Evolutionary conservation across 2,888 invertebrate genomes (phyloP).

Genomic region (Tupiocoris notatus): DNA sequence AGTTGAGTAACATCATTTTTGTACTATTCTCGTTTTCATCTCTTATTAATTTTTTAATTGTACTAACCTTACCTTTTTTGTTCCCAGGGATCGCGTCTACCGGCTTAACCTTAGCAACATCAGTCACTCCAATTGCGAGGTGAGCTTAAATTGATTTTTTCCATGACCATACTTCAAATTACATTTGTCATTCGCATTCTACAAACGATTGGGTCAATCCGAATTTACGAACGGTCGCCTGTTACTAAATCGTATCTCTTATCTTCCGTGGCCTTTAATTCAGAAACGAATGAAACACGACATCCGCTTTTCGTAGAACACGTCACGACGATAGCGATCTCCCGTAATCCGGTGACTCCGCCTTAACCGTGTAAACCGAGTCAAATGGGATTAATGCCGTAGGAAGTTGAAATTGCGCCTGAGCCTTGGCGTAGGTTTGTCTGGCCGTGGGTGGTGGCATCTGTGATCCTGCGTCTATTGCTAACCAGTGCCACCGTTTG

Average conservation of each 20-base stretch:
- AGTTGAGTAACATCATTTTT: no score
- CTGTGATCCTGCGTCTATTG: not conserved
- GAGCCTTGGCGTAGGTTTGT: not conserved
- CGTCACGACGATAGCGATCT: not conserved
- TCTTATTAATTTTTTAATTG: no score
- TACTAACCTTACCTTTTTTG: conserved; percentile 54
- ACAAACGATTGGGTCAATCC: no score
- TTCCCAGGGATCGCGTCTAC: conserved; percentile 80
- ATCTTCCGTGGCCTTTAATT: not conserved
- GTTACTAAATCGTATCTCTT: not conserved
- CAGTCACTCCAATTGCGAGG: conserved; percentile 80
- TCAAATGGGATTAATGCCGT: conserved; percentile 1
- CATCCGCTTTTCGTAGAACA: not conserved
- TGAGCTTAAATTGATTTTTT: conserved; percentile 58
- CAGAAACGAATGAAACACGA: not conserved
- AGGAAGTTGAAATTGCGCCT: not conserved
- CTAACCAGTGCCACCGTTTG: no score
- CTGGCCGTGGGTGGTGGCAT: not conserved
- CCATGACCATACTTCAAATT: no score
- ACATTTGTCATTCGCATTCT: no score
- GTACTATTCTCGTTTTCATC: no score
- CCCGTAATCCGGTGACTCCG: not conserved
- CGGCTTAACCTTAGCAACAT: conserved; percentile 81
- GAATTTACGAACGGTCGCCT: not conserved
- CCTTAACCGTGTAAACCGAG: conserved; percentile 1